A percentile compares a stretch with the other conserved stretches of the same genome.
These are phyloP conservation scores for Tenthredo livida DNA, from an alignment of 2,888 invertebrate species.

Conservation along the genomic window DNA sequence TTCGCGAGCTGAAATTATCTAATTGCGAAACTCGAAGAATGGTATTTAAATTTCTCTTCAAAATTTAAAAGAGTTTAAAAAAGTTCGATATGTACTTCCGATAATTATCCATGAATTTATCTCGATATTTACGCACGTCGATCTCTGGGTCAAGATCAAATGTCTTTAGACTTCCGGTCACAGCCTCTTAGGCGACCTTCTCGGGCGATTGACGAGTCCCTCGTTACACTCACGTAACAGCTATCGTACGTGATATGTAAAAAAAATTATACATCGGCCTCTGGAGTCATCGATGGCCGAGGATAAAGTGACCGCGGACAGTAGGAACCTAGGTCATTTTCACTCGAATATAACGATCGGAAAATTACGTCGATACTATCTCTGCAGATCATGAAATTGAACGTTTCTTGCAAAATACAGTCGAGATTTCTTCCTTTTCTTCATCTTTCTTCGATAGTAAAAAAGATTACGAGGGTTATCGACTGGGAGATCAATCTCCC, in stretches of 20 bases:
- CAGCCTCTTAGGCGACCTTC: slow-evolving; percentile 5
- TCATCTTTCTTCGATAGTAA: neutral
- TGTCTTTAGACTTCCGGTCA: slow-evolving; percentile 16
- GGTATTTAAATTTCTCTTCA: neutral
- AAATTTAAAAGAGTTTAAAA: neutral
- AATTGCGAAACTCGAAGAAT: neutral
- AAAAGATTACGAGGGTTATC: slow-evolving; percentile 3
- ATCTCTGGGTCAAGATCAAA: slow-evolving; percentile 39
- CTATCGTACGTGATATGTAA: neutral
- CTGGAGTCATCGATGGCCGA: neutral
- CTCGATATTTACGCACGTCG: neutral
- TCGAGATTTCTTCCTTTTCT: neutral
- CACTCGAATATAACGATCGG: neutral
- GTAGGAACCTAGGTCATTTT: neutral
- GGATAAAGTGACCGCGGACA: neutral
- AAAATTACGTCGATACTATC: neutral
- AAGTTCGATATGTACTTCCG: neutral
- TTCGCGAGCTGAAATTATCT: neutral
- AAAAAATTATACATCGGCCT: neutral
- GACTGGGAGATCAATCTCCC: neutral
- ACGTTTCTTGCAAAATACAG: neutral
- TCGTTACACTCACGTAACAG: neutral
- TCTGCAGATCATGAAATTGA: neutral
- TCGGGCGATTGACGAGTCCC: neutral
- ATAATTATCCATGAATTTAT: neutral